Percentiles rank a stretch among this genome's conserved stretches.
Evolutionary conservation across 2,113 vertebrate species (phyloP).

Genomic region (Hemiscyllium ocellatum): DNA sequence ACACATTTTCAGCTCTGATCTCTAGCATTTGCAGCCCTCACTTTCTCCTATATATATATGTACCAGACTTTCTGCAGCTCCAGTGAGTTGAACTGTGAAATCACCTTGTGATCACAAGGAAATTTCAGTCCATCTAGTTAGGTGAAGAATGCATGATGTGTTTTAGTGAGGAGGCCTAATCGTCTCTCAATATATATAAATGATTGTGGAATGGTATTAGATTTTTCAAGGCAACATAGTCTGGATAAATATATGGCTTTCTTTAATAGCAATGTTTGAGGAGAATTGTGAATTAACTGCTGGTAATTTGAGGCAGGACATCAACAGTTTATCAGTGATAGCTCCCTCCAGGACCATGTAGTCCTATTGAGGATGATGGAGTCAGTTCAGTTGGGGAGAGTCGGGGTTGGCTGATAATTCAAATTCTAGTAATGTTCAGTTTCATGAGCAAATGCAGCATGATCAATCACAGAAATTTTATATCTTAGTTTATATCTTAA

Average conservation of each 20-base stretch:
- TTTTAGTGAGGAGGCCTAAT: neutral
- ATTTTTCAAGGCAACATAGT: neutral
- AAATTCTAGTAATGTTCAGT: neutral
- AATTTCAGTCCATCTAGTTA: neutral
- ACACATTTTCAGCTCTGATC: no score
- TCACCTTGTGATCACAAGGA: neutral
- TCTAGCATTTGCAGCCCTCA: no score
- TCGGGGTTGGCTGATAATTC: neutral
- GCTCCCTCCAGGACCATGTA: no score
- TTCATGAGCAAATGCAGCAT: neutral
- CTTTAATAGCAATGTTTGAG: neutral
- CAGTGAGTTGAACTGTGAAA: neutral
- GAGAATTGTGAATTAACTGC: neutral
- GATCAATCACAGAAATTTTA: neutral
- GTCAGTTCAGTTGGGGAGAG: neutral
- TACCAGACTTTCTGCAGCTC: neutral
- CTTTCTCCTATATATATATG: neutral
- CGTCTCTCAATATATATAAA: neutral
- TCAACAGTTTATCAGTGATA: neutral
- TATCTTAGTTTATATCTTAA: neutral
- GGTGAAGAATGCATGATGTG: neutral
- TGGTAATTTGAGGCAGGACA: neutral
- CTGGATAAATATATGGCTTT: neutral
- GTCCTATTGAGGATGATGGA: no score
- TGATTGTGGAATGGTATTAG: neutral